phyloP scores from a whole-genome alignment of 2,113 vertebrate genomes.

The Rostratula benghalensis region DNA sequence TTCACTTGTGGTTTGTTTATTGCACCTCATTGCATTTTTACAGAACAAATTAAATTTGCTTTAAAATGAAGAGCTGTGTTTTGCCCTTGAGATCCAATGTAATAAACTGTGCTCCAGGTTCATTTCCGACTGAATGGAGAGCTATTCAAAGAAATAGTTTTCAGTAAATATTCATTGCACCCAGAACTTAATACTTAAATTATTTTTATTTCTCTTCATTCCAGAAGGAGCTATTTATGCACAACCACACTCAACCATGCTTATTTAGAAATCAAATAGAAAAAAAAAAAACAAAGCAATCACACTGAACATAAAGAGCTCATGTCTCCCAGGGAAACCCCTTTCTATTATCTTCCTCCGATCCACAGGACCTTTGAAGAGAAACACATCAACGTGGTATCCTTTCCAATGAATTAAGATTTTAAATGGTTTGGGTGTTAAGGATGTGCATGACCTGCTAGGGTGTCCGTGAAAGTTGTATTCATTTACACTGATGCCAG shows the following conservation, averaged over 20 bases:
- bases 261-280: background rate
- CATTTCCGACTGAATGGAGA: background rate
- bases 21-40: background rate
- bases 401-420: background rate
- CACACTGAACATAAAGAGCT: background rate
- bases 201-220: background rate
- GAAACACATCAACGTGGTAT: background rate
- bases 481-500: background rate
- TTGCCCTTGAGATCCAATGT: background rate
- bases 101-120: background rate
- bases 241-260: background rate
- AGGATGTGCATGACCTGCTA: background rate
- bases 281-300: background rate
- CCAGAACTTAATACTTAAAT: background rate
- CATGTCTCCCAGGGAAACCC: background rate
- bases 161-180: background rate
- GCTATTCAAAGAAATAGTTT: background rate
- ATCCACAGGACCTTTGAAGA: background rate
- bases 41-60: background rate
- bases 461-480: accelerated
- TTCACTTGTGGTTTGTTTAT: background rate
- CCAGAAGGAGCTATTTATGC: background rate
- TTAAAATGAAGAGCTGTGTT: background rate
- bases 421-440: background rate
- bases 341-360: background rate